Base-by-base conservation (phyloP, 1,140 invertebrate genomes). In the Zaprionus ghesquierei region DNA sequence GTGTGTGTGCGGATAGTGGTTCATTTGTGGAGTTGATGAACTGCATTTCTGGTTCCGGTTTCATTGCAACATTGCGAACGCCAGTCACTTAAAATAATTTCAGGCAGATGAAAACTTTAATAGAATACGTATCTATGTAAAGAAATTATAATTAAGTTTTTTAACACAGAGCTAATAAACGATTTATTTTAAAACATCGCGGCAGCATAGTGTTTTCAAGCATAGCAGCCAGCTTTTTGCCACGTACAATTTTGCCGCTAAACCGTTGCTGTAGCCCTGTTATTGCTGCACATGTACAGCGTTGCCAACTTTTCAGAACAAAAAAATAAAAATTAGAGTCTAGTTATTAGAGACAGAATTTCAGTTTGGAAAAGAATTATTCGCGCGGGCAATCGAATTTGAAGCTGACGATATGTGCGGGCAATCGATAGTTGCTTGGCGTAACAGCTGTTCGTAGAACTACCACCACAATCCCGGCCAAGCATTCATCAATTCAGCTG, bases 141-240 rank as follows among this genome's bases (percentile, higher is more conserved):
- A 13, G 13, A 3, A 23, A 38, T 0, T 0, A 5, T 18, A 31
- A n/a, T n/a, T n/a, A n/a, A n/a, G n/a, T 20, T 46, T n/a, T 44
- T 23, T 27, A 18, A 12, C 9, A 35, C 13, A 33, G 4, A 61
- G 20, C 22, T 29, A 0, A 8, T 22, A 15, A 27, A 29, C 13
- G n/a, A n/a, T n/a, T n/a, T n/a, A 35, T 62, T 46, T 27, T 38
- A n/a, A n/a, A 6, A 12, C 23, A n/a, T 2, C 8, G 49, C 25
- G 13, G 23, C 5, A n/a, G 23, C 23, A 9, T 12, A 8, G 0
- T 35, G 10, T 29, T 25, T 0, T 20, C 15, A 22, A 5, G 1
- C 1, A 66, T 53, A 68, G 22, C 63, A 60, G 5, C 2, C 25
- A 55, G 54, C 38, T 60, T 74, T 69, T 60, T 74, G 70, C 54